Conservation (phyloP, 2,113 vertebrate genomes). For the Sebastes schlegelii region DNA sequence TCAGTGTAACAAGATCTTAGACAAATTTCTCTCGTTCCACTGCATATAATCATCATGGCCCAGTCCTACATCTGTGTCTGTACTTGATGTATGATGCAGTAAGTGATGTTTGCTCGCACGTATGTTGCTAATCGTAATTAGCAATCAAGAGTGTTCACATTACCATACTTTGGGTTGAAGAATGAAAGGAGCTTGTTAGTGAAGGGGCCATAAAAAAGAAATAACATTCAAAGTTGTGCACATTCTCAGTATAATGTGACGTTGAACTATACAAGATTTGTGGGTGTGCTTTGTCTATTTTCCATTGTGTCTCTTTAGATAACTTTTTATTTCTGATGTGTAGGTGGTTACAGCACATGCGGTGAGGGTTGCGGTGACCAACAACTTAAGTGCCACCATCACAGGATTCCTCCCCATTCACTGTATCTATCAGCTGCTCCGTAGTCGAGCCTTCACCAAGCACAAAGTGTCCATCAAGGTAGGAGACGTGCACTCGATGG, state of each 20-base stretch:
- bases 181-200: not conserved
- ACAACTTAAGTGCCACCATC: conserved; percentile 95
- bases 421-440: conserved; percentile 97
- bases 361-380: conserved; percentile 95
- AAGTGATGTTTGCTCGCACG: not conserved
- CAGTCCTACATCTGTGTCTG: no score
- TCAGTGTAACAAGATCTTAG: not conserved
- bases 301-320: not conserved
- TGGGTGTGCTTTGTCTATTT: not conserved
- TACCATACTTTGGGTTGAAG: not conserved
- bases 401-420: conserved; percentile 97
- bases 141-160: not conserved
- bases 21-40: no score
- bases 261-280: not conserved
- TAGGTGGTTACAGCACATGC: conserved; percentile 98
- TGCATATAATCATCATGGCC: not conserved
- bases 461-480: conserved; percentile 99
- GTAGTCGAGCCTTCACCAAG: conserved; percentile 97
- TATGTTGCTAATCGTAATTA: not conserved
- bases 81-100: no score
- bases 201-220: not conserved
- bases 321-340: conserved; percentile 20
- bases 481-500: no score
- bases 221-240: not conserved
- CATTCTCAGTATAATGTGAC: not conserved